These are phyloP conservation scores for Tiliacea citrago DNA, from an alignment of 2,888 invertebrate genomes.

Conservation along the genomic window DNA sequence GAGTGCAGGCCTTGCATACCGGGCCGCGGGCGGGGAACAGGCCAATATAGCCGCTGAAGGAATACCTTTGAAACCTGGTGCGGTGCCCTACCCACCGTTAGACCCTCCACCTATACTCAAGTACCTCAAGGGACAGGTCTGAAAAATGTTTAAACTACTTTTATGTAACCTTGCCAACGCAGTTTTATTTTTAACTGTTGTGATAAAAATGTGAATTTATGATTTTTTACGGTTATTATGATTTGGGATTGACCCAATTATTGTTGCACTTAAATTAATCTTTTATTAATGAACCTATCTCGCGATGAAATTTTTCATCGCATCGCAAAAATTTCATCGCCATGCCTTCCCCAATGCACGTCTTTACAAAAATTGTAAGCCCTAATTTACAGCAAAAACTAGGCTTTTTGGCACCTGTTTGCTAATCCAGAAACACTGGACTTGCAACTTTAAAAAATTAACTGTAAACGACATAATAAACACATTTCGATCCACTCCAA, in stretches of 20 bases:
- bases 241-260: not conserved
- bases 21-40: slow-evolving; percentile 83
- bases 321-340: too few species aligned
- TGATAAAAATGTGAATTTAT: not conserved
- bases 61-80: slow-evolving; percentile 70
- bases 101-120: slow-evolving; percentile 86
- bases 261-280: not conserved
- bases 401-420: not conserved
- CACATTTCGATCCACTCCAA: not conserved
- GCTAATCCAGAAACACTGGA: not conserved
- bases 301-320: not conserved
- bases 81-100: slow-evolving; percentile 82
- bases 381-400: not conserved
- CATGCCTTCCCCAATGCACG: not conserved
- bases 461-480: not conserved
- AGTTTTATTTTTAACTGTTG: not conserved
- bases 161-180: not conserved
- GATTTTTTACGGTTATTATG: not conserved
- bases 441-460: not conserved
- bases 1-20: slow-evolving; percentile 84
- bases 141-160: not conserved
- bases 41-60: slow-evolving; percentile 66
- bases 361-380: not conserved
- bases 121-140: slow-evolving; percentile 85
- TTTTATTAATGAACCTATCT: not conserved